A percentile compares a stretch with the other conserved stretches of the same genome.
Evolutionary conservation across 2,888 invertebrate genomes (phyloP).

Genomic region (Trachelus stipa): DNA sequence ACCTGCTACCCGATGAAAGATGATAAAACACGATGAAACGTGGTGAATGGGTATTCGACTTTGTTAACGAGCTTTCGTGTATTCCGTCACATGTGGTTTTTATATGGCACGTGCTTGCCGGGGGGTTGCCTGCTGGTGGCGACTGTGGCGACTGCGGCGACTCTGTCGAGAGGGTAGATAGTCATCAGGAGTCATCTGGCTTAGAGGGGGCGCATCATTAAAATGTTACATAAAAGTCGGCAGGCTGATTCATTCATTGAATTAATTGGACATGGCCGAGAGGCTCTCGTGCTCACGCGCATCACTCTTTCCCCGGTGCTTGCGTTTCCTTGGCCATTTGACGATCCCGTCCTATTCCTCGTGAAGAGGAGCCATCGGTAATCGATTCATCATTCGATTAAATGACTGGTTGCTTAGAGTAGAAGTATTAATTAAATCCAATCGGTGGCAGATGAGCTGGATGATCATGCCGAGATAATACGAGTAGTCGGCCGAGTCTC

Average conservation of each 20-base stretch:
- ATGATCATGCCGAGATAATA: conserved; percentile 40
- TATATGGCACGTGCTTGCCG: conserved; percentile 52
- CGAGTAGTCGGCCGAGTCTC: conserved; percentile 24
- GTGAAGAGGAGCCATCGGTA: conserved; percentile 12
- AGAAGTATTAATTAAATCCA: conserved; percentile 41
- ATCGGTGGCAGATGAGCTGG: conserved; percentile 43
- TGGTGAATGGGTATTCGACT: not conserved
- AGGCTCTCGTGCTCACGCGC: conserved; percentile 34
- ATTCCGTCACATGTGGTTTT: conserved; percentile 46
- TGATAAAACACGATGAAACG: not conserved
- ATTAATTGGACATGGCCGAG: conserved; percentile 58
- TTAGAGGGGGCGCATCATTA: conserved; percentile 53
- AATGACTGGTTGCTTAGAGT: conserved; percentile 27
- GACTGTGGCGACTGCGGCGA: not conserved
- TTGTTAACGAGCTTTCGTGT: conserved; percentile 37
- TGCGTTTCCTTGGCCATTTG: not conserved
- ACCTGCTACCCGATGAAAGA: not conserved
- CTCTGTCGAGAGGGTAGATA: conserved; percentile 58
- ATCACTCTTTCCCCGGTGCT: conserved; percentile 24
- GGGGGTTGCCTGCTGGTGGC: conserved; percentile 60
- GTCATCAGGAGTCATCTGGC: conserved; percentile 64
- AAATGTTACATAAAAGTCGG: conserved; percentile 37
- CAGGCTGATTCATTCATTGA: conserved; percentile 60
- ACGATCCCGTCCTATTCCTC: not conserved
- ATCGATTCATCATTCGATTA: conserved; percentile 19